These are phyloP conservation scores for Laticauda colubrina DNA, from an alignment of 2,113 vertebrate species.

Conservation along the genomic window DNA sequence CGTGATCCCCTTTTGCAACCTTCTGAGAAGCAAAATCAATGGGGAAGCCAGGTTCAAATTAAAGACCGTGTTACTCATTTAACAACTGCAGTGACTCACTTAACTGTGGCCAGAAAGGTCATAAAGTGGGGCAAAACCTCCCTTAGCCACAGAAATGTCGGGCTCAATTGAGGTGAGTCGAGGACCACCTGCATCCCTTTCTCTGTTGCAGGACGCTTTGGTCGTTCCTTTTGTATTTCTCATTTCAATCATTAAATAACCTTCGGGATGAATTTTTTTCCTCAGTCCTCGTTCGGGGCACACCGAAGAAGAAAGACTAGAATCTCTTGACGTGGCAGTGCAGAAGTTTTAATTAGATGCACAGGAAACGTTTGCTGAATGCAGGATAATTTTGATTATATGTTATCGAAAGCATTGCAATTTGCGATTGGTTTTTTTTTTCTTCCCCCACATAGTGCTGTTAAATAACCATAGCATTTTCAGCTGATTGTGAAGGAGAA, in stretches of 20 bases:
- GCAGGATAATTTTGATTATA: neutral
- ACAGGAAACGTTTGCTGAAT: neutral
- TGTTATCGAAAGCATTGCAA: neutral
- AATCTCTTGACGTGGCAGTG: neutral
- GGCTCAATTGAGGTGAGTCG: too few relatives aligned
- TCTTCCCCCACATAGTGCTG: neutral
- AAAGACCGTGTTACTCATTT: too few relatives aligned
- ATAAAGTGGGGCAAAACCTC: too few relatives aligned
- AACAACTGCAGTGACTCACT: too few relatives aligned
- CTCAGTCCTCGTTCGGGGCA: neutral
- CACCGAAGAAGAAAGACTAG: neutral
- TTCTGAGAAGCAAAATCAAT: too few relatives aligned
- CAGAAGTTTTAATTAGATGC: neutral
- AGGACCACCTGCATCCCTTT: neutral
- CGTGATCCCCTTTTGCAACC: too few relatives aligned
- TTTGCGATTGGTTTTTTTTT: neutral
- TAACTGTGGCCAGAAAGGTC: too few relatives aligned
- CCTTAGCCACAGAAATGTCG: too few relatives aligned
- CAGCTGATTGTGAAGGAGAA: neutral
- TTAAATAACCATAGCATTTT: neutral
- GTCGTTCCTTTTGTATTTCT: neutral
- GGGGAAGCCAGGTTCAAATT: too few relatives aligned
- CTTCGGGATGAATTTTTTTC: neutral
- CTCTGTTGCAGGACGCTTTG: neutral
- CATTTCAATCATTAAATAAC: neutral